Evolutionary conservation across 2,888 invertebrate species (phyloP), one percentile per base, ranked within the genome.

Genomic region (Drosophila heteroneura): DNA sequence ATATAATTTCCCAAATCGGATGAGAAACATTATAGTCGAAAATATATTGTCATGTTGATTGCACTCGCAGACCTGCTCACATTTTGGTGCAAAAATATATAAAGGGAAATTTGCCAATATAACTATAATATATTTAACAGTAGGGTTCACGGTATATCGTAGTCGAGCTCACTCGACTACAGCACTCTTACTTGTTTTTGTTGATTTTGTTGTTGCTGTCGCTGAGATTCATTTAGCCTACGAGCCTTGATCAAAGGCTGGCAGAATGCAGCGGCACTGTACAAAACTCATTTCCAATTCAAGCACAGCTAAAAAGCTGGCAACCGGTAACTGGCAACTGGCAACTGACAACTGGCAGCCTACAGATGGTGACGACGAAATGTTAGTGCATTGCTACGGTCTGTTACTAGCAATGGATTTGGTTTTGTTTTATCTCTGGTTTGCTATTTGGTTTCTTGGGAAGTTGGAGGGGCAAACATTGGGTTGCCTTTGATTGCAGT

Each of bases 181-280:
- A 35, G 12, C 33, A 35, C 4, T 14, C 33, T 14, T 35, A 14
- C 5, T 16, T 63, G 44, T 7, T 49, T 30, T 28, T 49, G n/a
- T 30, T 74, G 57, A 32, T 66, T 39, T 30, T 52, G 28, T 30
- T 72, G 56, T 39, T 66, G 56, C 49, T 70, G 60, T 54, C 28
- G 74, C 77, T 68, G 74, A 77, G 85, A 85, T 85, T 87, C 85
- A 87, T 85, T 87, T 85, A 74, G 79, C 70, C 79, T 81, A 58
- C 28, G 63, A 66, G 68, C 54, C 73, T 53, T 37, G 68, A 7
- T 37, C 35, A 56, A 37, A 26, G 26, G 10, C 56, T 56, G 56
- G 54, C 63, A 53, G 60, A 70, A 60, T 57, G 65, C 68, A 51
- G 71, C 75, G 49, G 62, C 68, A 67, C 70, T 53, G 68, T 52